phyloP scores from a whole-genome alignment of 2,888 invertebrate genomes.

The Napeogenes inachia region DNA sequence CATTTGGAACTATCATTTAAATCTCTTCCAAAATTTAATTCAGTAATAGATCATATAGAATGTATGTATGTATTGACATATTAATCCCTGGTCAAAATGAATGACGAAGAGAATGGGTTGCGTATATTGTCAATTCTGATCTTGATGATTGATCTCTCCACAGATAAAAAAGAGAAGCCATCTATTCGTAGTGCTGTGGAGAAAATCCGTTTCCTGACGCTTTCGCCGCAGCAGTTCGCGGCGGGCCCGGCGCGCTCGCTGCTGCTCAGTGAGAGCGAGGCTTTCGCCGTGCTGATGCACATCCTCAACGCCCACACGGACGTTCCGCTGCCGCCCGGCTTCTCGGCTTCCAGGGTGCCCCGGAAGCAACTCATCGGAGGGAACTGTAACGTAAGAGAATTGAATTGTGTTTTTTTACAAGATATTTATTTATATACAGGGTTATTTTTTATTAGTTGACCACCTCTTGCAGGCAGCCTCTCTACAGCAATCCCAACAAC shows the following conservation, averaged over 20 bases:
- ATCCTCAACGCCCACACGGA: conserved; percentile 84
- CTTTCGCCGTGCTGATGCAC: conserved; percentile 89
- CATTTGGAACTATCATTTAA: too few species aligned
- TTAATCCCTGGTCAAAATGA: too few species aligned
- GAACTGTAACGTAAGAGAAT: conserved; percentile 1
- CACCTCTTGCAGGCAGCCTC: too few species aligned
- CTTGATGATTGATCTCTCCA: not conserved
- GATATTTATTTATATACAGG: too few species aligned
- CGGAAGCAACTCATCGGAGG: conserved; percentile 59
- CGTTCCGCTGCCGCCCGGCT: conserved; percentile 84
- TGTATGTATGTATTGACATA: too few species aligned
- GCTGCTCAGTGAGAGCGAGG: conserved; percentile 86
- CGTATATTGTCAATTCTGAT: too few species aligned
- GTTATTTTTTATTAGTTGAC: too few species aligned
- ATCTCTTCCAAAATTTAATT: too few species aligned
- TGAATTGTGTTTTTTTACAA: not conserved
- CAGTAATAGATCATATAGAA: too few species aligned
- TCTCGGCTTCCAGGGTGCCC: conserved; percentile 77
- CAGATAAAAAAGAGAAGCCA: conserved; percentile 51
- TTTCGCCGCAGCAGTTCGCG: conserved; percentile 89
- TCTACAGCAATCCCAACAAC: too few species aligned
- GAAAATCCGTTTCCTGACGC: conserved; percentile 87
- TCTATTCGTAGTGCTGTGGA: conserved; percentile 81
- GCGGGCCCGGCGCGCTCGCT: conserved; percentile 87
- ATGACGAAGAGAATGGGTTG: too few species aligned